phyloP scores from a whole-genome alignment of 2,888 invertebrate species.

The Thecophora atra region DNA sequence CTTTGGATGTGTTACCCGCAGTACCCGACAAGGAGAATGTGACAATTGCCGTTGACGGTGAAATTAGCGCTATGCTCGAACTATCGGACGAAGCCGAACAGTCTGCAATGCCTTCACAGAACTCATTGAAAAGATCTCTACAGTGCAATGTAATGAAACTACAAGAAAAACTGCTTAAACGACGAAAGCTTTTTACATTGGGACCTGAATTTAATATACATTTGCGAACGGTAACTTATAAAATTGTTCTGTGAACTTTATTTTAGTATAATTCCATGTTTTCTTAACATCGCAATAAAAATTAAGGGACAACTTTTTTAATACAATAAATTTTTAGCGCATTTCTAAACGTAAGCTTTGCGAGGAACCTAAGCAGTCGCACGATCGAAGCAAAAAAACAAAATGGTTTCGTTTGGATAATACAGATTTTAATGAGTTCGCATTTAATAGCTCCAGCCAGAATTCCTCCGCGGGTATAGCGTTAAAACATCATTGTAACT shows the following conservation, averaged over 20 bases:
- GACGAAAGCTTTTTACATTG: slow-evolving; percentile 49
- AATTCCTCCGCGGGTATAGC: slow-evolving; percentile 42
- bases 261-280: no score
- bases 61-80: slow-evolving; percentile 46
- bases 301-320: no score
- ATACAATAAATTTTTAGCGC: slow-evolving; percentile 37
- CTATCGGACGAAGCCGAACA: slow-evolving; percentile 32
- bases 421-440: slow-evolving; percentile 44
- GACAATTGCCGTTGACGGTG: slow-evolving; percentile 53
- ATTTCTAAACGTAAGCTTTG: slow-evolving; percentile 41
- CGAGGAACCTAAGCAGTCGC: not conserved
- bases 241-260: no score
- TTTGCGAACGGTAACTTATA: slow-evolving; percentile 55
- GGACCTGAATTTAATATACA: slow-evolving; percentile 53
- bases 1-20: slow-evolving; percentile 54
- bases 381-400: slow-evolving; percentile 30
- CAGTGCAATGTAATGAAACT: slow-evolving; percentile 52
- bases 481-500: not conserved
- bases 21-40: slow-evolving; percentile 52
- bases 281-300: no score
- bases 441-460: slow-evolving; percentile 43
- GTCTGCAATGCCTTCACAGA: slow-evolving; percentile 38
- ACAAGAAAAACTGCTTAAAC: slow-evolving; percentile 47
- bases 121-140: not conserved
- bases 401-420: slow-evolving; percentile 40